Evolutionary conservation across 2,797 vertebrate species (phyloP).

Genomic region (Halcyon chelicuti): DNA sequence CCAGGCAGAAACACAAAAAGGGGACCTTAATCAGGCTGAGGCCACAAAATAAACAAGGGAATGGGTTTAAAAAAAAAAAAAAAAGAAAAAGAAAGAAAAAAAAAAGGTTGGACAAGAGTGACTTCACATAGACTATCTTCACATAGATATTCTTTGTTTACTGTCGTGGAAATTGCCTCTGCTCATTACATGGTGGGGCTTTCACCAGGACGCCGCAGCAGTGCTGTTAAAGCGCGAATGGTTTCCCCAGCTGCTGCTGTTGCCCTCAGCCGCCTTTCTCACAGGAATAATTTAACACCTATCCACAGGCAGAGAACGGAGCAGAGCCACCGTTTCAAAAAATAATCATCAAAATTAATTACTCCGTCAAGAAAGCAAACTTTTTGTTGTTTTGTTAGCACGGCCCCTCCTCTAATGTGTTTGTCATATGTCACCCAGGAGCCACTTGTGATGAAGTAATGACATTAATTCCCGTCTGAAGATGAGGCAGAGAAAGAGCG

Average conservation of each 20-base stretch:
- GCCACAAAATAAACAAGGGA: conserved; percentile 31
- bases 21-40: background rate
- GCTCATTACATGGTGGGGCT: background rate
- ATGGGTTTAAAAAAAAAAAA: background rate
- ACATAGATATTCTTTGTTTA: conserved; percentile 28
- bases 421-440: background rate
- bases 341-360: background rate
- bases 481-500: background rate
- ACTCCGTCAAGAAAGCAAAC: background rate
- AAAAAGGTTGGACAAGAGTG: background rate
- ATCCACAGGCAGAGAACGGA: background rate
- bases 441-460: background rate
- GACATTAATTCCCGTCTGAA: background rate
- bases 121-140: background rate
- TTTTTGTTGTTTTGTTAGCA: background rate
- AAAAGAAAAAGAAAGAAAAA: background rate
- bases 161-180: conserved; percentile 34
- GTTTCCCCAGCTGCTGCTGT: conserved; percentile 76
- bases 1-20: conserved; percentile 23
- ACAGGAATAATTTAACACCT: conserved; percentile 48
- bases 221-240: conserved; percentile 41
- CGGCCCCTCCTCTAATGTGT: background rate
- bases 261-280: conserved; percentile 42
- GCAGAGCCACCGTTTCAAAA: background rate
- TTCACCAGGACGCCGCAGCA: background rate